phyloP scores from a whole-genome alignment of 2,888 invertebrate genomes.

The Cerceris rybyensis region DNA sequence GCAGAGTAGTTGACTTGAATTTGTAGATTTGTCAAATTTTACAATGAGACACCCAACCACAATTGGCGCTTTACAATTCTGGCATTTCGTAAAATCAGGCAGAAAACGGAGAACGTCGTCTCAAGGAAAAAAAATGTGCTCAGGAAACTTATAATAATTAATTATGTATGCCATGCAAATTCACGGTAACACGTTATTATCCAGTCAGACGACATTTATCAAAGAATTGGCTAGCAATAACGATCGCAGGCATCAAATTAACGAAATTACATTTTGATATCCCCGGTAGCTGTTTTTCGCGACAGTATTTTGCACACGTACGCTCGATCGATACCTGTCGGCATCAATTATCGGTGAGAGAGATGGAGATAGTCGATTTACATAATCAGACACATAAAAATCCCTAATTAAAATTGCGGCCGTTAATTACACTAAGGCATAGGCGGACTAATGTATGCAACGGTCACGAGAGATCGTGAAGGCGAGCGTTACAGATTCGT shows the following conservation, averaged over 20 bases:
- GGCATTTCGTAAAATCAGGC: too few species aligned
- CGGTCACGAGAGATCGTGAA: slow-evolving; percentile 55
- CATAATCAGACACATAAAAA: slow-evolving; percentile 49
- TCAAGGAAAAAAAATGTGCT: too few species aligned
- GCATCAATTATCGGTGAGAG: slow-evolving; percentile 38
- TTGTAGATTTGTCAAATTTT: too few species aligned
- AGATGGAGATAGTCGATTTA: slow-evolving; percentile 19
- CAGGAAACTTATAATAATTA: too few species aligned
- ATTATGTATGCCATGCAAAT: too few species aligned
- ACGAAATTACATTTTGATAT: slow-evolving; percentile 26
- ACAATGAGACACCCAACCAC: too few species aligned
- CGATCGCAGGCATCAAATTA: slow-evolving; percentile 34
- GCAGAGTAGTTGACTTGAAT: too few species aligned
- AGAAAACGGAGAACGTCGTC: too few species aligned
- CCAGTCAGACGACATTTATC: slow-evolving; percentile 13
- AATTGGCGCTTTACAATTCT: too few species aligned
- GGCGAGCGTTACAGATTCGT: slow-evolving; percentile 56
- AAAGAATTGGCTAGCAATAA: slow-evolving; percentile 23
- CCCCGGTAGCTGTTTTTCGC: slow-evolving; percentile 4
- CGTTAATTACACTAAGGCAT: slow-evolving; percentile 39
- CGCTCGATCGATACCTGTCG: slow-evolving; percentile 24
- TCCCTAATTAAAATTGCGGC: slow-evolving; percentile 47
- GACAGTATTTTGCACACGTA: slow-evolving; percentile 5
- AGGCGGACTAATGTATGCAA: slow-evolving; percentile 14
- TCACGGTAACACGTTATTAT: too few species aligned